Base-by-base conservation (phyloP, 2,113 vertebrate genomes). In the Vulpes ferrilata region DNA sequence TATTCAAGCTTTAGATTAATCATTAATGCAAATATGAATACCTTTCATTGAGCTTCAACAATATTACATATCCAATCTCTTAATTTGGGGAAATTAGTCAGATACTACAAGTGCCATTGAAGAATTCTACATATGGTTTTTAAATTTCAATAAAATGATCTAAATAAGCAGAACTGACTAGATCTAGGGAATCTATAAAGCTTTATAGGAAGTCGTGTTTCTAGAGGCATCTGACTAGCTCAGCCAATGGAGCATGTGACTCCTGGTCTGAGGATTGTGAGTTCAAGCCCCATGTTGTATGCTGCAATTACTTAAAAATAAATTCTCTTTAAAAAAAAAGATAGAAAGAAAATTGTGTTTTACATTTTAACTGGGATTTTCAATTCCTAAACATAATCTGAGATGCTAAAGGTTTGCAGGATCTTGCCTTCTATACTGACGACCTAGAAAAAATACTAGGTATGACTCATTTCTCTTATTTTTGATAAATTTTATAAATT, bases 161-260 rank as follows among this genome's bases (percentile, higher is more conserved):
- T 90, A 71, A 92, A 69, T n/a, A 51, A 74, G n/a, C 32, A 94
- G 20, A 89, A 89, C 1, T 85, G 27, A 90, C 80, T 10, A 90
- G 15, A 69, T 17, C 38, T 71, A 25, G 25, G 9, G 1, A 65
- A 71, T 55, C 12, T 32, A 80, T 35, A 27, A 82, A 73, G 38
- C 20, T 82, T 79, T 92, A 62, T 22, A 76, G 35, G 76, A 82
- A 43, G 48, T 1, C 71, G 32, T 84, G 20, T 30, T 84, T 94
- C 22, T 62, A 86, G 25, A 25, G 73, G 23, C 12, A 30, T 15
- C 43, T 76, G 43, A 32, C 73, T 16, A 25, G 11, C 43, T 78
- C 74, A 48, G 43, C 48, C 43, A 51, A 25, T 78, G 43, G 43
- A 51, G 23, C 43, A 13, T 25, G 7, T 7, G 13, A 78, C 74